These are phyloP conservation scores for Platanista minor DNA, from an alignment of 2,113 vertebrate genomes.

Conservation along the genomic window DNA sequence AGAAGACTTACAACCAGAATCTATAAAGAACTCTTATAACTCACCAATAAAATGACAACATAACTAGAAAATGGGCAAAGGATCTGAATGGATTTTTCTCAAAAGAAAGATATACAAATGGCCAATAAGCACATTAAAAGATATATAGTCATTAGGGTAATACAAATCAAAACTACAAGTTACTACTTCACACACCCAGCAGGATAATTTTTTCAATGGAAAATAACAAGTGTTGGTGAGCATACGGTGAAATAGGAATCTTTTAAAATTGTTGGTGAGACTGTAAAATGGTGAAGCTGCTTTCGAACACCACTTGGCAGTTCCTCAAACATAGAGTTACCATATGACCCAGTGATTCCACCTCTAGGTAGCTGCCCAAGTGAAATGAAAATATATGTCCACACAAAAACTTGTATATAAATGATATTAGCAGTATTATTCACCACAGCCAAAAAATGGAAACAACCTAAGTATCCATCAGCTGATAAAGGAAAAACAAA, in stretches of 20 bases:
- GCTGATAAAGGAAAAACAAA: slow-evolving; percentile 31
- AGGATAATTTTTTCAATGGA: not conserved
- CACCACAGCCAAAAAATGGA: not conserved
- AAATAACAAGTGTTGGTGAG: not conserved
- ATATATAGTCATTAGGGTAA: not conserved
- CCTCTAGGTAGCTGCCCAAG: not conserved
- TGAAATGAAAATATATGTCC: not conserved
- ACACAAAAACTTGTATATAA: not conserved
- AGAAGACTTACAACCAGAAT: not conserved
- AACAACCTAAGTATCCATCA: not conserved
- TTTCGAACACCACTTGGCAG: not conserved
- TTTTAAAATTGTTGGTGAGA: not conserved
- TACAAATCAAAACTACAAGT: slow-evolving; percentile 15
- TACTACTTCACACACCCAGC: not conserved
- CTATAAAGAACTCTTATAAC: not conserved
- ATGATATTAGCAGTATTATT: not conserved
- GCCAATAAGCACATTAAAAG: not conserved
- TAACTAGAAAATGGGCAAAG: slow-evolving; percentile 5
- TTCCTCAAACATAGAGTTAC: not conserved
- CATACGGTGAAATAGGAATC: not conserved
- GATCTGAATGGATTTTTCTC: not conserved
- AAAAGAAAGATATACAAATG: not conserved
- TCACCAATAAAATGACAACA: not conserved
- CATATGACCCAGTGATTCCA: not conserved
- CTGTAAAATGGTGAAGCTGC: not conserved